Evolutionary conservation across 2,888 invertebrate genomes (phyloP), one percentile per base, ranked within the genome.

Genomic region (Drosophila koepferae): DNA sequence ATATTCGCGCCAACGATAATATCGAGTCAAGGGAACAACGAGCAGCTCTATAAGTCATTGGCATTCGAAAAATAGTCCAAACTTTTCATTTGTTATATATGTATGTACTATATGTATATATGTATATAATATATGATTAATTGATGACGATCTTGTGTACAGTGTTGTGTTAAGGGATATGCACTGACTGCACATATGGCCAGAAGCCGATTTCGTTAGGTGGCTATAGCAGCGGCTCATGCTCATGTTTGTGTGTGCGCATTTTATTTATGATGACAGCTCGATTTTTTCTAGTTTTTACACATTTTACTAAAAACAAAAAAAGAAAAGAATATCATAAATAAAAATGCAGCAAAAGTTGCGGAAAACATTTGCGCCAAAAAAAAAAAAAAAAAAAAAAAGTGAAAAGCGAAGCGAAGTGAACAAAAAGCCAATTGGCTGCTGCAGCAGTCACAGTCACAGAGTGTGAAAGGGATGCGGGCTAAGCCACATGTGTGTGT

Each of bases 1-100:
- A 86, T 77, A 82, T 79, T 83, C 86, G 78, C 86, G 74, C 83
- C 84, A 74, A 59, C 71, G 74, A 83, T 71, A 77, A 68, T 69
- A 78, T 76, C 67, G 78, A 80, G 79, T 79, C 61, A 43, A 71
- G 51, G 63, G 53, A 44, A 38, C 59, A 44, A 28, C 56, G n/a
- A 31, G 31, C n/a, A 38, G 4, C 23, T 59, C 56, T 18, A 48
- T 68, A 51, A 56, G 41, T 51, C 72, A 75, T 60, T 56, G 61
- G n/a, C 72, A 43, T 61, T 58, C 66, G 4, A 72, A 67, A 51
- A 68, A 72, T 77, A 76, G 77, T 72, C 55, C 44, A 53, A 77
- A 67, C 61, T 64, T 76, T 72, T 76, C 77, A 72, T 76, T 72
- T 72, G 77, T 64, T 49, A 60, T 31, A 14, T 16, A 48, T n/a